Conservation (phyloP, 2,888 invertebrate genomes). For the Euproctis similis region DNA sequence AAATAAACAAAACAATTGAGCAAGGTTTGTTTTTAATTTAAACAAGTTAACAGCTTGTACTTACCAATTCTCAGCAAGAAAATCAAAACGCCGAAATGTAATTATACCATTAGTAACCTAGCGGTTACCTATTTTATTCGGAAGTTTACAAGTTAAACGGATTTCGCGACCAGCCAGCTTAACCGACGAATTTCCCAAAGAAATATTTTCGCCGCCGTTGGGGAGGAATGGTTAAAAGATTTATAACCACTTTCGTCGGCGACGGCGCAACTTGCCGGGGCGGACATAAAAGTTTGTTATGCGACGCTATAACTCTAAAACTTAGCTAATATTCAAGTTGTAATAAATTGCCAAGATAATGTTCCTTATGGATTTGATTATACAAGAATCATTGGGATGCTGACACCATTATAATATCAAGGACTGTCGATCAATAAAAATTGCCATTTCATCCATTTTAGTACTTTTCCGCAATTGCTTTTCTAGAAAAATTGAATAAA, state of each 20-base stretch:
- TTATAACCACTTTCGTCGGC: conserved; percentile 47
- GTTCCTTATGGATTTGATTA: conserved; percentile 41
- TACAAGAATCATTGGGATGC: conserved; percentile 20
- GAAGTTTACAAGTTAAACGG: conserved; percentile 34
- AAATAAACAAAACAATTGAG: no score
- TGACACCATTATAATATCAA: conserved; percentile 19
- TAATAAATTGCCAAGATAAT: conserved; percentile 48
- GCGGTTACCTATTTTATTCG: conserved; percentile 25
- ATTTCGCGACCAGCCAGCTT: conserved; percentile 27
- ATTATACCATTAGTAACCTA: conserved; percentile 25
- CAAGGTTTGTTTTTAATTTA: no score
- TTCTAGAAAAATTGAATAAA: no score
- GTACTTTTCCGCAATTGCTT: no score
- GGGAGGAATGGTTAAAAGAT: conserved; percentile 45
- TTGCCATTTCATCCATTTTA: no score
- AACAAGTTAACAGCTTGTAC: no score
- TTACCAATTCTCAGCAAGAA: conserved; percentile 6
- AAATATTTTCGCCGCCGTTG: conserved; percentile 35
- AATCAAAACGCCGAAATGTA: conserved; percentile 9
- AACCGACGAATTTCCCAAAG: conserved; percentile 26
- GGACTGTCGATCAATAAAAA: no score
- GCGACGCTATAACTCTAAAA: conserved; percentile 44
- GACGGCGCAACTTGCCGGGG: conserved; percentile 38
- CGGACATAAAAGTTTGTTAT: conserved; percentile 41
- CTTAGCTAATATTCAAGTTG: conserved; percentile 49